Evolutionary conservation across 23 tunicate genomes (phyloP), one percentile per base, ranked within the genome.

Genomic region (Botrylloides violaceus): DNA sequence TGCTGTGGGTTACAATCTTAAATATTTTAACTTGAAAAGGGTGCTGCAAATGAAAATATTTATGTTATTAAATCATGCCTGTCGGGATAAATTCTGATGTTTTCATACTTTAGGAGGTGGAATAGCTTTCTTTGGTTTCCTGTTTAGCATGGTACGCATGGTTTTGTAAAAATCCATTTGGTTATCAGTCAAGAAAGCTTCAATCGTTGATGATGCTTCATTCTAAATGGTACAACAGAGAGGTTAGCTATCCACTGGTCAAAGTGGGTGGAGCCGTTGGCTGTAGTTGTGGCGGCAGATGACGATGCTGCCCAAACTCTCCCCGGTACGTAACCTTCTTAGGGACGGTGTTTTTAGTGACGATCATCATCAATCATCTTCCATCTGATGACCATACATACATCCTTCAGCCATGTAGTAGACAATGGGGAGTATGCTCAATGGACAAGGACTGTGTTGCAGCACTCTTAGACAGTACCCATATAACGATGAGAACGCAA

Each of bases 91-190:
- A 43, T 43, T 9, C 15, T 15, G 12, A 43, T 7, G 15, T 43
- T 15, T 0, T 19, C 53, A 22, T 25, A 87, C 95, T 39, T 71
- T 70, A 28, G 98, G 98, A 36, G 85, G 81, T n/a, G 91, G 90
- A 39, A 86, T 81, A 23, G 87, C 71, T 76, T 92, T 92, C 80
- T 92, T 92, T 32, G 98, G 98, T 71, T 92, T 92, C 49, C 93
- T 76, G 58, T 80, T 80, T 21, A 92, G 78, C 83, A 92, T 80
- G 19, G 98, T 92, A 0, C 87, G 71, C 98, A 92, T 92, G n/a
- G 98, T 92, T 66, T 82, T 88, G 80, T 82, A 88, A 65, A 88
- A 92, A 29, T 84, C 80, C 38, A 84, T 92, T 47, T 92, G 98
- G 30, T 43, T 81, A 29, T 84, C 92, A 3, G 98, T 92, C 29